Conservation (phyloP, 2,113 vertebrate genomes). For the Muntiacus muntjak region DNA sequence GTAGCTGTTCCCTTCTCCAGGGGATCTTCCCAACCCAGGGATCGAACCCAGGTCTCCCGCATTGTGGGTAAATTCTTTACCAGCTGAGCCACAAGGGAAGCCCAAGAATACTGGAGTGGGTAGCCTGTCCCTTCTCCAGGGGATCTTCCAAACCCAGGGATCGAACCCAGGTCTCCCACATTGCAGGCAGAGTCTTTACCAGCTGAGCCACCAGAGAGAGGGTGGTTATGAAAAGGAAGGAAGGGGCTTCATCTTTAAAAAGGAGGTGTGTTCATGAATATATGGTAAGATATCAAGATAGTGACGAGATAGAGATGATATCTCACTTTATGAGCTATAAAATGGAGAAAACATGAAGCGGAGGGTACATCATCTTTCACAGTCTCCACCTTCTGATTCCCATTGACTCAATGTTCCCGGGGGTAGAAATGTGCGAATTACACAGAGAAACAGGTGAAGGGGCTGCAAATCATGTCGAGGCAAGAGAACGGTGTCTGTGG, state of each 20-base stretch:
- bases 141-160: not conserved
- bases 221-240: not conserved
- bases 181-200: not conserved
- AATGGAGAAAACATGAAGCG: not conserved
- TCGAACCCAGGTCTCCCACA: not conserved
- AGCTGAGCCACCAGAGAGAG: not conserved
- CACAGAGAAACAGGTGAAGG: not conserved
- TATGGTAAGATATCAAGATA: not conserved
- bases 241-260: not conserved
- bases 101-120: not conserved
- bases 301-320: not conserved
- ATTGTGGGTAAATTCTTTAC: accelerated
- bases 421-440: not conserved
- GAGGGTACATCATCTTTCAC: not conserved
- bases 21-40: not conserved
- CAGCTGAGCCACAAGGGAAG: not conserved
- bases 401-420: not conserved
- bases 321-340: not conserved
- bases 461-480: not conserved
- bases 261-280: not conserved
- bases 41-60: accelerated
- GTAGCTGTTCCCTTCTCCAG: not conserved
- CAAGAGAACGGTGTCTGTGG: not conserved
- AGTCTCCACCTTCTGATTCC: not conserved
- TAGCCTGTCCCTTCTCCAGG: not conserved